phyloP scores from a whole-genome alignment of 2,113 vertebrate genomes.

The Leucosticte australis region DNA sequence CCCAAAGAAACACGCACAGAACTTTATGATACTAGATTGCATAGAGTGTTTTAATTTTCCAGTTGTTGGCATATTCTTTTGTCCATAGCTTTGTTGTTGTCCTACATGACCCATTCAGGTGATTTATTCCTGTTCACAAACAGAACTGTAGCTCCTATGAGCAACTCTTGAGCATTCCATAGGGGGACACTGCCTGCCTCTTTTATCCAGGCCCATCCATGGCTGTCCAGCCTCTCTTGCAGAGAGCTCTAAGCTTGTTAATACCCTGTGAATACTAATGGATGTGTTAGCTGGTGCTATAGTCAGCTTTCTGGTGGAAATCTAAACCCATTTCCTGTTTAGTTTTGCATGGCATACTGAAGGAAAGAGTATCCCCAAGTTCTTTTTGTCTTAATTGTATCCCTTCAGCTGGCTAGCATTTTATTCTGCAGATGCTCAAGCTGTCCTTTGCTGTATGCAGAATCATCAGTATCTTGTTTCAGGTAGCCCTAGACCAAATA shows the following conservation, averaged over 20 bases:
- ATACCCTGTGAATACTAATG: neutral
- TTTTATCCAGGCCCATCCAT: neutral
- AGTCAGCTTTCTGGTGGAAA: neutral
- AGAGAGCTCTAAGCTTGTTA: neutral
- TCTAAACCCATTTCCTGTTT: neutral
- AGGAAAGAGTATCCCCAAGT: neutral
- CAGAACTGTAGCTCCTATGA: neutral
- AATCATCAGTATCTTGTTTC: neutral
- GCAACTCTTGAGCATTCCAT: neutral
- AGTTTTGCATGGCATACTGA: neutral
- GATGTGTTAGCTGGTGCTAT: neutral
- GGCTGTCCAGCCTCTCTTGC: neutral
- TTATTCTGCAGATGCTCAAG: neutral
- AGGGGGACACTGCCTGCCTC: neutral
- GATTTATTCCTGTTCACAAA: neutral
- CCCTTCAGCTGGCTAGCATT: neutral
- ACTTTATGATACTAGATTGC: neutral
- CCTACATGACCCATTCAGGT: neutral
- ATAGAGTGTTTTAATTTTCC: neutral
- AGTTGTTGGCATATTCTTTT: neutral
- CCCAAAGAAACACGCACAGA: neutral
- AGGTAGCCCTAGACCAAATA: neutral
- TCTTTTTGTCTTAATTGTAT: neutral
- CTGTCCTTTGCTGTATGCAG: neutral
- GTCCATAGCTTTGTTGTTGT: neutral